These are phyloP conservation scores for Diprion similis DNA, from an alignment of 1,140 invertebrate genomes.

Conservation along the genomic window DNA sequence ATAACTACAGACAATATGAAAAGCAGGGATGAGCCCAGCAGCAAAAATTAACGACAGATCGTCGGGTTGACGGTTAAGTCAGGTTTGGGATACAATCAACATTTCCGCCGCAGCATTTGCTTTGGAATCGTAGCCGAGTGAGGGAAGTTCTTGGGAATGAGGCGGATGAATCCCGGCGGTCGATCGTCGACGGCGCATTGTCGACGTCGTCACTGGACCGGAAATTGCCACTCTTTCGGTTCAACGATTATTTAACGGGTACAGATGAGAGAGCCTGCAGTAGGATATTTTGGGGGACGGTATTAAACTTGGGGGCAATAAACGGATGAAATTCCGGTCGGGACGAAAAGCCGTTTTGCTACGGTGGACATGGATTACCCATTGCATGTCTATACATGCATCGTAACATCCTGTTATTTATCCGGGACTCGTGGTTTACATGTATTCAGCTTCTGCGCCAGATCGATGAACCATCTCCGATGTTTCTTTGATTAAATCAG, in stretches of 20 bases:
- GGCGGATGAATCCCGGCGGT: neutral
- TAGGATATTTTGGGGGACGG: neutral
- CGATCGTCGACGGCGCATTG: neutral
- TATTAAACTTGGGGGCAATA: neutral
- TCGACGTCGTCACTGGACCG: neutral
- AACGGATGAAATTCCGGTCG: neutral
- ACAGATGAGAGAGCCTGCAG: neutral
- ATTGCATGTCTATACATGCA: neutral
- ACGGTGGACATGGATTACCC: no score
- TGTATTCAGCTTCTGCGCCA: no score
- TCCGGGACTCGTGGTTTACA: neutral
- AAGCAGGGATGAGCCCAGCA: no score
- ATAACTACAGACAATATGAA: no score
- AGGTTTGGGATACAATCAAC: neutral
- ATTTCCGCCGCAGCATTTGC: constrained; percentile 3
- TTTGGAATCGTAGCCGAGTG: neutral
- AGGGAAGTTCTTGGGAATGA: neutral
- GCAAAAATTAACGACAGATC: no score
- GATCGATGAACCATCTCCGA: no score
- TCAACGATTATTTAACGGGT: neutral
- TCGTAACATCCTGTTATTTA: neutral
- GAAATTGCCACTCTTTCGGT: constrained; percentile 3
- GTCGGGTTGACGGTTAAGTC: neutral
- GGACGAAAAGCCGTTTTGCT: neutral
- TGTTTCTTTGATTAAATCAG: no score